Evolutionary conservation across 2,797 vertebrate species (phyloP).

Genomic region (Erethizon dorsatum): DNA sequence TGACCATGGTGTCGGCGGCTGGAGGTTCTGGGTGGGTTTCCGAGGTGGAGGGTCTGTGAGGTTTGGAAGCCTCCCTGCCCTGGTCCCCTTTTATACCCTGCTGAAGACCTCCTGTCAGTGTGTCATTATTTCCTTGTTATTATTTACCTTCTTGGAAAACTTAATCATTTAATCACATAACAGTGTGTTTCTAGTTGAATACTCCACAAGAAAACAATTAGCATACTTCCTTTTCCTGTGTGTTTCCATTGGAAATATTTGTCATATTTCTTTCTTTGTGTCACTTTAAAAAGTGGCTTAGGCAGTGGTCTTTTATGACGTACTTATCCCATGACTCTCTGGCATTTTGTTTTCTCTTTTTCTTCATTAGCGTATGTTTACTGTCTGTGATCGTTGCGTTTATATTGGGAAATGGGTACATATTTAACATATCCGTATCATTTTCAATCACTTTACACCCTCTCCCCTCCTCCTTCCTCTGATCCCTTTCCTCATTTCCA

Average conservation of each 20-base stretch:
- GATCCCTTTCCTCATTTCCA: not conserved
- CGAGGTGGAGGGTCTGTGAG: not conserved
- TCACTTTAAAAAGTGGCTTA: not conserved
- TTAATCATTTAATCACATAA: conserved; percentile 58
- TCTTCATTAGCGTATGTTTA: too few species aligned
- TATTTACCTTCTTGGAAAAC: conserved; percentile 50
- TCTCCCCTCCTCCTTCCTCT: not conserved
- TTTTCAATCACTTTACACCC: not conserved
- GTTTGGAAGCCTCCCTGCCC: not conserved
- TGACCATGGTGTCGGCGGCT: conserved; percentile 66
- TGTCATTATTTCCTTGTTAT: conserved; percentile 57
- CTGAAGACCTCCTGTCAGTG: not conserved
- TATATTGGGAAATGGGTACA: too few species aligned
- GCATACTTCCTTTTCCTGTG: not conserved
- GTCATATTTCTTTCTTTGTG: not conserved
- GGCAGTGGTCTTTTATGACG: not conserved
- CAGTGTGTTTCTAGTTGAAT: conserved; percentile 10
- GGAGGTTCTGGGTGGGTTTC: conserved; percentile 35
- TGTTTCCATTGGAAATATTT: not conserved
- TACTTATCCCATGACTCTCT: not conserved
- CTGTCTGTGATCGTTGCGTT: accelerated
- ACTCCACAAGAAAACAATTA: not conserved
- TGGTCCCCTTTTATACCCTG: conserved; percentile 10
- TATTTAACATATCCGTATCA: accelerated
- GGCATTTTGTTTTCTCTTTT: not conserved